Percentiles rank a stretch among this genome's conserved stretches.
phyloP scores from a whole-genome alignment of 2,888 invertebrate species.

The Pogonocherus hispidulus region DNA sequence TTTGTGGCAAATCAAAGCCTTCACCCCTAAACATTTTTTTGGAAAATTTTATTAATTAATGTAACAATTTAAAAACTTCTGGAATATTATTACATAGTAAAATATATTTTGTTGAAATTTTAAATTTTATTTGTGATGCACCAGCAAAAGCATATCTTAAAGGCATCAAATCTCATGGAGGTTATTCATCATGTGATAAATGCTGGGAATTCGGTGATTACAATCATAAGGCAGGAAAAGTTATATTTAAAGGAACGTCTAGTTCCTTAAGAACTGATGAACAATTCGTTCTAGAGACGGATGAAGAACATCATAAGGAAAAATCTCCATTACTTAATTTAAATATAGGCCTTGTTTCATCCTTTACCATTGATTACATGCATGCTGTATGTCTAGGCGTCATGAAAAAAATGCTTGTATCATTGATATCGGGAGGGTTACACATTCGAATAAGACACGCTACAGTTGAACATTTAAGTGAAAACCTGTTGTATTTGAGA shows the following conservation, averaged over 20 bases:
- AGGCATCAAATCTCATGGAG: not conserved
- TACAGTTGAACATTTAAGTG: not conserved
- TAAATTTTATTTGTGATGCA: constrained; percentile 2
- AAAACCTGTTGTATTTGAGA: constrained; percentile 21
- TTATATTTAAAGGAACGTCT: not conserved
- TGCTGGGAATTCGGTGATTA: not conserved
- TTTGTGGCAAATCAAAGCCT: constrained; percentile 26
- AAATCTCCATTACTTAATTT: not conserved
- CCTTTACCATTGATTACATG: constrained; percentile 22
- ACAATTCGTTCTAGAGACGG: not conserved
- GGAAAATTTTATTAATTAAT: constrained; percentile 18
- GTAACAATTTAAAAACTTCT: constrained; percentile 4
- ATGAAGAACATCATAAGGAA: not conserved
- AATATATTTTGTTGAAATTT: constrained; percentile 3
- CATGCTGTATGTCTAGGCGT: constrained; percentile 16
- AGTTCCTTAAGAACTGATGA: not conserved
- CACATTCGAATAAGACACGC: not conserved
- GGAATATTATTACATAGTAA: constrained; percentile 17
- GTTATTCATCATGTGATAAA: constrained; percentile 4
- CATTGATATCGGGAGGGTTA: not conserved
- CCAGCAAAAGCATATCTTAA: not conserved
- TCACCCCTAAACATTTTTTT: constrained; percentile 11
- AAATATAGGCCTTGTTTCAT: constrained; percentile 13
- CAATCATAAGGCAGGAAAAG: not conserved
- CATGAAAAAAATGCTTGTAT: constrained; percentile 1